Conservation (phyloP, 2,888 invertebrate species). For the Chrysomela aeneicollis region DNA sequence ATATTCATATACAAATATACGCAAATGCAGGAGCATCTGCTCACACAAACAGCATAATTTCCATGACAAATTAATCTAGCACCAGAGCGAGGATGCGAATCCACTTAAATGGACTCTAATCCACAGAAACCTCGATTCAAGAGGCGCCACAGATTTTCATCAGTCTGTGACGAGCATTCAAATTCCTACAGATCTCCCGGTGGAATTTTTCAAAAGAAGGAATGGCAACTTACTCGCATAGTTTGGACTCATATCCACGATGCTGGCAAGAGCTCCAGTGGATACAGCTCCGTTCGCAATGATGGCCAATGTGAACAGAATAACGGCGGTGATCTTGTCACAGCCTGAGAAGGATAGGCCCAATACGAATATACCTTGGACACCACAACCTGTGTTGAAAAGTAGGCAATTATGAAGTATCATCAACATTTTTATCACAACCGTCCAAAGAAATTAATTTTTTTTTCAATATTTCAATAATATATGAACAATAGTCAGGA, state of each 20-base stretch:
- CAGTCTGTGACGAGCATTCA: no score
- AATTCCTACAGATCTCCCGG: no score
- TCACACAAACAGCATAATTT: neutral
- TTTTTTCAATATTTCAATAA: no score
- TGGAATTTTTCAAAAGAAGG: no score
- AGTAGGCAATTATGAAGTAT: no score
- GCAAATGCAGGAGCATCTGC: neutral
- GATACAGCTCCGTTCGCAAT: conserved; percentile 73
- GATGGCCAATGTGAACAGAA: conserved; percentile 69
- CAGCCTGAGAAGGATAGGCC: conserved; percentile 71
- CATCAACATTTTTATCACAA: no score
- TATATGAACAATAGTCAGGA: no score
- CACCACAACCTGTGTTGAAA: conserved; percentile 62
- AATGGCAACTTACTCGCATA: conserved; percentile 64
- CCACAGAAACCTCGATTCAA: neutral
- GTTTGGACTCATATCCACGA: conserved; percentile 75
- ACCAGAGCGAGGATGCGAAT: neutral
- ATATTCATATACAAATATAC: neutral
- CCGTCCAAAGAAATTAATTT: no score
- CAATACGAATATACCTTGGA: conserved; percentile 70
- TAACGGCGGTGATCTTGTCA: conserved; percentile 66
- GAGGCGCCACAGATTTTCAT: neutral
- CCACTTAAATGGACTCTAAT: neutral
- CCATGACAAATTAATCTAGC: neutral
- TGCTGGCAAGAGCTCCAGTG: conserved; percentile 71